Evolutionary conservation across 2,113 vertebrate species (phyloP), one percentile per base, ranked within the genome.

Genomic region (Cyprinodon tularosa): DNA sequence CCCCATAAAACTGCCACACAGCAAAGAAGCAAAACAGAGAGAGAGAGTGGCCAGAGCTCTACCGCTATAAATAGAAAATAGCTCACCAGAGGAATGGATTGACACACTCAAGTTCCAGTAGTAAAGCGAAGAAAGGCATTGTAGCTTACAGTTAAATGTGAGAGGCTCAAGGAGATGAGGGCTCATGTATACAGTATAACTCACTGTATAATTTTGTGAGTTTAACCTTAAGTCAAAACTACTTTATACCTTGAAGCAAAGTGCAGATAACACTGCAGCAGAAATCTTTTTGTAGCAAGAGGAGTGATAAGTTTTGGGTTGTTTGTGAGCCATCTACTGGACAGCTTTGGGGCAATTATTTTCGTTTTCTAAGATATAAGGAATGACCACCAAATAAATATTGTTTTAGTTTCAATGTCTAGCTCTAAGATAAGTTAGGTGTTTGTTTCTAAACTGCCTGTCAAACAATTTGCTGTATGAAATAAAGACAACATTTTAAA

Each of bases 1-100:
- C 39, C 60, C 60, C 36, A 61, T 42, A 71, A 72, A 76, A 81
- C 70, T 76, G 74, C 66, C 80, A 77, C 48, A 77, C 78, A 65
- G 62, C 57, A 59, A 77, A 81, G 72, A 91, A 86, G 82, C 72
- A 77, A 84, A 90, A 73, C 81, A 72, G 84, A 83, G 68, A 89
- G 79, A 0, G 80, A 88, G 82, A 40, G 85, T 72, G 68, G 72
- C 73, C 72, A 4, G 66, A 80, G 78, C 80, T 74, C 68, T 22
- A 65, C 0, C 1, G 76, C 89, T 93, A 93, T 78, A 89, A 91
- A 91, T 91, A 93, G 89, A 88, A 72, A 82, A 78, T 14, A 87
- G 62, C 83, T 89, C 72, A 83, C 79, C 36, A 9, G 48, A 84
- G 77, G 76, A 87, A 86, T 80, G 72, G 64, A 63, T 78, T 2